phyloP scores from a whole-genome alignment of 2,113 vertebrate genomes.

The Oryzias curvinotus region DNA sequence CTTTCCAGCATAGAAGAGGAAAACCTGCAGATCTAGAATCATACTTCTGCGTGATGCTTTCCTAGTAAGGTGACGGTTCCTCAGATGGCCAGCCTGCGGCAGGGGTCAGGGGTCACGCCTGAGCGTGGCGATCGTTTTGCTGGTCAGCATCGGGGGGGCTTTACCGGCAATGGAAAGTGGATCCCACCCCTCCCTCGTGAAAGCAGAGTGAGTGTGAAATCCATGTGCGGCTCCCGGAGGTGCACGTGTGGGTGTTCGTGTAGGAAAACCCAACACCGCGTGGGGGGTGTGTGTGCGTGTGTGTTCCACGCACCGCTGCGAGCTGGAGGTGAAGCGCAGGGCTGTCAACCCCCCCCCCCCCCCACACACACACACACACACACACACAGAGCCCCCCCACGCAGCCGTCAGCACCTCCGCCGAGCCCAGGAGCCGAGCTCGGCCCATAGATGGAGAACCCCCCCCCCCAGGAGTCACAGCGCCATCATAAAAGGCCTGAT shows the following conservation, averaged over 20 bases:
- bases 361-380: constrained; percentile 48
- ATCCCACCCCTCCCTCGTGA: constrained; percentile 62
- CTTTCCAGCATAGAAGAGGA: too few relatives aligned
- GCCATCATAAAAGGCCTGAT: constrained; percentile 55
- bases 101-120: constrained; percentile 31
- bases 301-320: constrained; percentile 14
- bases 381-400: constrained; percentile 64
- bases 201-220: constrained; percentile 66
- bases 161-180: constrained; percentile 52
- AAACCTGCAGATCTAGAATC: background rate
- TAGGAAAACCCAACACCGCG: constrained; percentile 14
- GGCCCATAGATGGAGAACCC: constrained; percentile 19
- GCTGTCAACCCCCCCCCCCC: constrained; percentile 42
- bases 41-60: background rate
- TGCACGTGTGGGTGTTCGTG: constrained; percentile 20
- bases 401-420: constrained; percentile 30
- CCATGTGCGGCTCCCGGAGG: constrained; percentile 47
- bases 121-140: constrained; percentile 50
- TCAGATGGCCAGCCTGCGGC: background rate
- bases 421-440: constrained; percentile 21
- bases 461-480: constrained; percentile 37
- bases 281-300: too few relatives aligned
- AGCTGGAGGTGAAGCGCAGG: constrained; percentile 40
- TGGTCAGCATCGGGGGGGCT: constrained; percentile 44
- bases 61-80: background rate